Percentiles rank a stretch among this genome's conserved stretches.
Evolutionary conservation across 2,888 invertebrate genomes (phyloP).

Genomic region (Temnothorax ravouxi): DNA sequence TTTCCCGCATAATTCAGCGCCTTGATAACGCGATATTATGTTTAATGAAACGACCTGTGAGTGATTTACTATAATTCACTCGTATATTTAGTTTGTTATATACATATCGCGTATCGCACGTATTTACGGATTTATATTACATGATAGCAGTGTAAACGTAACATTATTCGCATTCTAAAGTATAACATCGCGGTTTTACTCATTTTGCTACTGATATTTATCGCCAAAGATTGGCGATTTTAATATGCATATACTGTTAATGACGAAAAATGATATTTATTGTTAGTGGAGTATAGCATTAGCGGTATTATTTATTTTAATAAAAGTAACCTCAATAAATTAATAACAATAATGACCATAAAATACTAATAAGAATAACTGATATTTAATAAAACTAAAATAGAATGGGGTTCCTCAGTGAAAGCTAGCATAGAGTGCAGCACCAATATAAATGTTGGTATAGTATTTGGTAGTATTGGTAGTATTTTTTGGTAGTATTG

Average conservation of each 20-base stretch:
- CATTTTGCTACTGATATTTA: not conserved
- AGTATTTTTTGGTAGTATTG: too few relatives aligned
- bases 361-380: not conserved
- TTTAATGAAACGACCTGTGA: constrained; percentile 27
- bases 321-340: not conserved
- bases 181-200: not conserved
- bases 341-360: not conserved
- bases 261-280: not conserved
- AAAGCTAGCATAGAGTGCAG: too few relatives aligned
- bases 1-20: constrained; percentile 28
- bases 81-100: constrained; percentile 8
- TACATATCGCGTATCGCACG: not conserved
- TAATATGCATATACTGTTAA: not conserved
- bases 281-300: not conserved
- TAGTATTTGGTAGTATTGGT: too few relatives aligned
- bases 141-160: constrained; percentile 13
- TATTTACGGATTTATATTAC: constrained; percentile 32
- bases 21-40: constrained; percentile 36
- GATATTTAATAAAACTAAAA: not conserved
- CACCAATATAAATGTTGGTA: too few relatives aligned
- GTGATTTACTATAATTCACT: constrained; percentile 41
- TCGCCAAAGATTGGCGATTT: not conserved
- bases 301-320: not conserved
- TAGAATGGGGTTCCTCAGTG: too few relatives aligned
- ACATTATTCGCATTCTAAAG: constrained; percentile 6